Percentiles rank a stretch among this genome's conserved stretches.
Conservation (phyloP, 2,888 invertebrate genomes). For the Cantharis nigra region DNA sequence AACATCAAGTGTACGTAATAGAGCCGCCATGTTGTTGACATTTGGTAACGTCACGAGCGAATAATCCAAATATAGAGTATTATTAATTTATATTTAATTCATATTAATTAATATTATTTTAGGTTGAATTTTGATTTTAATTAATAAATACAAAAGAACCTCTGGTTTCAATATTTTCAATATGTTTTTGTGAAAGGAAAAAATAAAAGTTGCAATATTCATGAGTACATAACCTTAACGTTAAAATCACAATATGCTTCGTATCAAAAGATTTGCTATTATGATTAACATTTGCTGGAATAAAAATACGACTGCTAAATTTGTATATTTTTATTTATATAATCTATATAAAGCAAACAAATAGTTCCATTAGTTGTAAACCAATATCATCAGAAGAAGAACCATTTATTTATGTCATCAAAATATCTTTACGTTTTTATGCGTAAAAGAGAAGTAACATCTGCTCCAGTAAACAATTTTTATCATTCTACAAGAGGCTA, state of each 20-base stretch:
- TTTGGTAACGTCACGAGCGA: too few relatives aligned
- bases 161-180: too few relatives aligned
- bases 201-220: background rate
- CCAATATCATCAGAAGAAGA: background rate
- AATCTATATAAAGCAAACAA: background rate
- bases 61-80: too few relatives aligned
- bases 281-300: background rate
- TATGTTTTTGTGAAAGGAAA: background rate
- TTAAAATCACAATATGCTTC: background rate
- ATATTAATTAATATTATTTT: too few relatives aligned
- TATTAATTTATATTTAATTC: too few relatives aligned
- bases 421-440: conserved; percentile 3
- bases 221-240: background rate
- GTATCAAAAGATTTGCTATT: background rate
- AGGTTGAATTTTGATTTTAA: too few relatives aligned
- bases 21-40: too few relatives aligned
- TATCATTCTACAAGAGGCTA: conserved; percentile 6
- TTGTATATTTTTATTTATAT: background rate
- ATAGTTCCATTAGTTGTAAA: background rate
- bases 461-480: conserved; percentile 1
- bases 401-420: conserved; percentile 7
- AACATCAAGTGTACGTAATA: too few relatives aligned
- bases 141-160: too few relatives aligned
- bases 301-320: background rate
- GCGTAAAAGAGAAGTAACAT: conserved; percentile 6